Conservation (phyloP, 2,888 invertebrate genomes). For the Xanthia icteritia region DNA sequence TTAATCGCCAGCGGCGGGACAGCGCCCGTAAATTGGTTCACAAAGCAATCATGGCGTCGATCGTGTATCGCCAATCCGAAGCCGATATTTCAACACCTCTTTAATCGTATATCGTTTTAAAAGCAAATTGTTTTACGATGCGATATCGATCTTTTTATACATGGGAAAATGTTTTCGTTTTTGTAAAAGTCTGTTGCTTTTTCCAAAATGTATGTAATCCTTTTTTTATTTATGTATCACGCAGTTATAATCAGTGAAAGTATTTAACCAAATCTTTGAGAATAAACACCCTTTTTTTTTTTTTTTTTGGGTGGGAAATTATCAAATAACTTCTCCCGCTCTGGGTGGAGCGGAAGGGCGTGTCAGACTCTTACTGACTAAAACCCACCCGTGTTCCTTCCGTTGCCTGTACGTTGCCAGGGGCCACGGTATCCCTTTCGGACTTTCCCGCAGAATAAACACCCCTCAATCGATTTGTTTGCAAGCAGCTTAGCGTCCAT, state of each 20-base stretch:
- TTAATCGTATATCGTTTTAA: constrained; percentile 54
- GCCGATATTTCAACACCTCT: constrained; percentile 66
- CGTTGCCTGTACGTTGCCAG: no score
- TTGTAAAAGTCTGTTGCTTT: not conserved
- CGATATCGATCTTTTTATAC: constrained; percentile 21
- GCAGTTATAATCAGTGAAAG: not conserved
- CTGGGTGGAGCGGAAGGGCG: no score
- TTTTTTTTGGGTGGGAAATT: no score
- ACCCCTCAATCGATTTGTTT: no score
- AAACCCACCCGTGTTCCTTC: no score
- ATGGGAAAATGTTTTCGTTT: not conserved
- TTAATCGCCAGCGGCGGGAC: not conserved
- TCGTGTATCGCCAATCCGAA: constrained; percentile 44
- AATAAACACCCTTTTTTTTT: no score
- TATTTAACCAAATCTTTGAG: no score
- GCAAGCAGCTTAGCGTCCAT: no score
- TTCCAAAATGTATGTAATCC: not conserved
- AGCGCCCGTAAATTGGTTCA: constrained; percentile 13
- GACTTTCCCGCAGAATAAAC: no score
- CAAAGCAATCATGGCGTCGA: constrained; percentile 56
- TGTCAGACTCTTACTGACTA: no score
- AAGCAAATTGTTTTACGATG: constrained; percentile 61
- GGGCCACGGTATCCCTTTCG: no score
- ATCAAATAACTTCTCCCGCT: no score
- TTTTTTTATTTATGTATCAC: not conserved